Evolutionary conservation across 2,888 invertebrate genomes (phyloP).

Genomic region (Drosophila neutralis): DNA sequence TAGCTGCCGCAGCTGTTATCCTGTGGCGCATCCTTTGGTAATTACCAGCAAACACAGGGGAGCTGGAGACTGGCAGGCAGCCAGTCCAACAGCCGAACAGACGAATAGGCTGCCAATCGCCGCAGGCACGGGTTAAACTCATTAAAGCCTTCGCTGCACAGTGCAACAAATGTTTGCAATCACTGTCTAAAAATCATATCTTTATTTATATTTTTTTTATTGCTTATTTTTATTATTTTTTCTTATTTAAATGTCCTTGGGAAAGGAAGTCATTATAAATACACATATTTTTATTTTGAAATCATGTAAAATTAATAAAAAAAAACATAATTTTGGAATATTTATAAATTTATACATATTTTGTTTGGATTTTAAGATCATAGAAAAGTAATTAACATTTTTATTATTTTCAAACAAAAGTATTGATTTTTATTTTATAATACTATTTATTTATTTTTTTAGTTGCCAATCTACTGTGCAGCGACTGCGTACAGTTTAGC

Average conservation of each 20-base stretch:
- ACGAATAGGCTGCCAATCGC: constrained; percentile 19
- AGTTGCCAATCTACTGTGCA: constrained; percentile 1
- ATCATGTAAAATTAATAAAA: neutral
- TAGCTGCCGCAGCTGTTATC: constrained; percentile 68
- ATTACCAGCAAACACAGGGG: constrained; percentile 57
- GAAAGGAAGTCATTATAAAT: neutral
- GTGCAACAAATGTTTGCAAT: neutral
- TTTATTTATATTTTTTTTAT: neutral
- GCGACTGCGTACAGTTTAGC: constrained; percentile 62
- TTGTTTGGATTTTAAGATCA: neutral
- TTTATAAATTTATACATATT: neutral
- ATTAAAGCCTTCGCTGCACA: constrained; percentile 62
- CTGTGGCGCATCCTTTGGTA: constrained; percentile 74
- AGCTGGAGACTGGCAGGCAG: constrained; percentile 1
- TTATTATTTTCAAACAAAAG: neutral
- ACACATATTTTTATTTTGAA: neutral
- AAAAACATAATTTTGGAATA: neutral
- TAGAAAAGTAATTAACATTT: neutral
- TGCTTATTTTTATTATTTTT: neutral
- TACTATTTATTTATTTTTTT: neutral
- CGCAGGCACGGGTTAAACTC: constrained; percentile 76
- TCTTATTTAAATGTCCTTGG: neutral
- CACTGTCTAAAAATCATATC: neutral
- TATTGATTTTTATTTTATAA: neutral
- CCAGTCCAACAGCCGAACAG: neutral